Evolutionary conservation across 2,888 invertebrate genomes (phyloP), one percentile per base, ranked within the genome.

Genomic region (Lycocerus yunnanus): DNA sequence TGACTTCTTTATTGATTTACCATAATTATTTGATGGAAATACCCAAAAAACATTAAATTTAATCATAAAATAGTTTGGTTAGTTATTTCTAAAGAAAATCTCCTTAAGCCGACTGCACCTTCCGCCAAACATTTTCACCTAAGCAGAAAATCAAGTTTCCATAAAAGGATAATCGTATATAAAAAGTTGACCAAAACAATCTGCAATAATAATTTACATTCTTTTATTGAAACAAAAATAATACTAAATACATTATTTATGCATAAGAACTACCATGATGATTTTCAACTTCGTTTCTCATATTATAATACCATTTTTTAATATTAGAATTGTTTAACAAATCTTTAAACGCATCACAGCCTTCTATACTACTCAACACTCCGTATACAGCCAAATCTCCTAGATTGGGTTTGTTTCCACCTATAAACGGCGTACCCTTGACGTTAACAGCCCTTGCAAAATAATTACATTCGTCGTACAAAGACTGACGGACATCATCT

Each of bases 301-400:
- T 93, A 10, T 90, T 89, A 79, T 90, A 89, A 85, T 93, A 98
- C 98, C 98, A 95, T 16, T 84, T 87, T 58, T 91, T 90, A 68
- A 98, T 92, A 68, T 92, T 91, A 0, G 97, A 95, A 81, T 95
- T 89, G 2, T 89, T 81, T 43, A 93, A 85, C 65, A 94, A 88
- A 85, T 98, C 98, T 81, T 93, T 88, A 85, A 98, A 98, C 0
- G 98, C 96, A 59, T 89, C 86, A 83, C 97, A 97, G 0, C 98
- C 98, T 87, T 98, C 97, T 84, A 98, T 97, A 84, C 97, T 97
- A 85, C 92, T 94, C 4, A 98, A 88, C 3, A 97, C 92, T 1
- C 98, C 98, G 84, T 93, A 98, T 1, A 98, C 94, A 0, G 97
- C 92, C 68, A 99, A 88, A 89, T 99, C 99, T 0, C 98, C 95